Evolutionary conservation across 2,113 vertebrate genomes (phyloP).

Genomic region (Grus americana): DNA sequence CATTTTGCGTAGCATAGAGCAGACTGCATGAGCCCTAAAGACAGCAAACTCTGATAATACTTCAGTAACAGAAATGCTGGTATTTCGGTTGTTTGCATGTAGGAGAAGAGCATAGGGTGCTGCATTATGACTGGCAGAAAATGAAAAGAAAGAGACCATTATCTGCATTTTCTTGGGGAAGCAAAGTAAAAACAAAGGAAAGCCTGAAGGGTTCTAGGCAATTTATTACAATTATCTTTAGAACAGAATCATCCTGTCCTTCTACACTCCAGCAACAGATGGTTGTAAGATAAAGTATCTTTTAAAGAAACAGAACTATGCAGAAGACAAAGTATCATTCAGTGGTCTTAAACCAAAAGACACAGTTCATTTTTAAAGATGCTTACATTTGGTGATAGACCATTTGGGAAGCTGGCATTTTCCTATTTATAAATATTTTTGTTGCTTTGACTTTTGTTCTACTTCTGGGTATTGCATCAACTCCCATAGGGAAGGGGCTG

Average conservation of each 20-base stretch:
- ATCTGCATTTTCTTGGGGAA: background rate
- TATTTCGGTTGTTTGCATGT: background rate
- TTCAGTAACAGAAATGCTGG: background rate
- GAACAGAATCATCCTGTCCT: background rate
- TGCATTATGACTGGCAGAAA: background rate
- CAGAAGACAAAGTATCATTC: background rate
- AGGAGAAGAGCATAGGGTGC: background rate
- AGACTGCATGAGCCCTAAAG: background rate
- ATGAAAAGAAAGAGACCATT: background rate
- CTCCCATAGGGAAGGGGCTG: background rate
- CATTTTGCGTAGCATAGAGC: background rate
- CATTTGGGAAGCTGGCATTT: background rate
- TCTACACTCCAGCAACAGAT: background rate
- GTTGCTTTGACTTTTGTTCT: conserved; percentile 26
- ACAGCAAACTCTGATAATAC: background rate
- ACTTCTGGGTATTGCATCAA: background rate
- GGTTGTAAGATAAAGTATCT: background rate
- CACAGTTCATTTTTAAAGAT: background rate
- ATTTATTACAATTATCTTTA: background rate
- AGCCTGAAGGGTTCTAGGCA: background rate
- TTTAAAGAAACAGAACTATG: background rate
- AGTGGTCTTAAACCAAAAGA: background rate
- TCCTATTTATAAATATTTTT: conserved; percentile 9
- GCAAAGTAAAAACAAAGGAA: background rate
- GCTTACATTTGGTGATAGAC: background rate